Base-by-base conservation (phyloP, 2,113 vertebrate species). In the Morone saxatilis region DNA sequence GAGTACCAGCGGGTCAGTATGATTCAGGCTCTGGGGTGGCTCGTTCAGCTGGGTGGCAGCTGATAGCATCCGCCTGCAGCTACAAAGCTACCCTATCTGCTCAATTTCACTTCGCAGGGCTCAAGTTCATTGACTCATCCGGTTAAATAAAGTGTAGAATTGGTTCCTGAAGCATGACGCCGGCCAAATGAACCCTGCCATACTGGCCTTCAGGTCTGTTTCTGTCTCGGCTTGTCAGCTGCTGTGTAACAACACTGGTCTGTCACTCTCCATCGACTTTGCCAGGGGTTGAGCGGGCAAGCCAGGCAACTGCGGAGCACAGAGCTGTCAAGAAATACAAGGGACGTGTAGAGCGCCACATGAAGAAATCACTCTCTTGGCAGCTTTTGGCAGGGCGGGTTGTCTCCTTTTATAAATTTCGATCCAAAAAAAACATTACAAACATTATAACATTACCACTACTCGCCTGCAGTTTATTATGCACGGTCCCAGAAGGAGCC, bases 101-200 rank as follows among this genome's bases (percentile, higher is more conserved):
- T 90, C 80, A 61, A 86, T 85, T 93, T 90, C 80, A 82, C 85
- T 68, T 54, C 54, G 54, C 60, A 20, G 13, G 17, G 47, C 47
- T 86, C 73, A 57, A 78, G 73, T 85, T 90, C 61, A 80, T 76
- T 41, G 74, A 84, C 68, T 88, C 67, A 11, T 40, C 40, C 3
- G 0, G 83, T 84, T 91, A 85, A 91, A 92, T 78, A 89, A 91
- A 87, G 88, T 84, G 71, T 60, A 73, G 77, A 90, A 91, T 85
- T 71, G 70, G 68, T 75, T 86, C 63, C 43, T 86, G 81, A 73
- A 85, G 89, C 71, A 20, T 78, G 68, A 80, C 50, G 41, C 45
- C 45, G 75, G 75, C 91, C 81, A 47, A 84, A 25, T 90, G 74
- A 90, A 83, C 86, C 79, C 62, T 74, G 74, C 50, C 77, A 76